These are phyloP conservation scores for Scotopteryx bipunctaria DNA, from an alignment of 2,888 invertebrate species.

Conservation along the genomic window DNA sequence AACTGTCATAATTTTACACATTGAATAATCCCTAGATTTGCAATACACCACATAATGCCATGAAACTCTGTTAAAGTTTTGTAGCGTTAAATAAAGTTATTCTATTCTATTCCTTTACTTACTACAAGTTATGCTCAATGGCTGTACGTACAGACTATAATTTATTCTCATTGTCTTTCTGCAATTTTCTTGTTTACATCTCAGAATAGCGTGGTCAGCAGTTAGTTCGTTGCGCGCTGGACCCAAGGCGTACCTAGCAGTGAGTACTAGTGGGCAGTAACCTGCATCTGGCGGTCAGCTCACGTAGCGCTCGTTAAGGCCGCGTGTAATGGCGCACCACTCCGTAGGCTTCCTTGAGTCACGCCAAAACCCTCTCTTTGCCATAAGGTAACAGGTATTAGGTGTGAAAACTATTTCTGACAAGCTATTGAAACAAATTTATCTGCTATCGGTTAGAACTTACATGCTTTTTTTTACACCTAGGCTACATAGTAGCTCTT, in stretches of 20 bases:
- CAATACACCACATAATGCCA: too few species aligned
- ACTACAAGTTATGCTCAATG: too few species aligned
- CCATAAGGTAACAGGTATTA: slow-evolving; percentile 17
- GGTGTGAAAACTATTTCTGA: slow-evolving; percentile 10
- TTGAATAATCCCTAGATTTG: too few species aligned
- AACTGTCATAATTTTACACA: too few species aligned
- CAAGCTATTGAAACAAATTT: not conserved
- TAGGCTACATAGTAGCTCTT: not conserved
- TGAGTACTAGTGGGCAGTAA: not conserved
- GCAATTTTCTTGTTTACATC: too few species aligned
- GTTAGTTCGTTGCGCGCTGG: not conserved
- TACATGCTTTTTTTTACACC: not conserved
- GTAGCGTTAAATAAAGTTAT: too few species aligned
- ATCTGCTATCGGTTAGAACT: not conserved
- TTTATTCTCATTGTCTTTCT: too few species aligned
- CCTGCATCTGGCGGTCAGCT: slow-evolving; percentile 18
- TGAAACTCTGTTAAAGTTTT: too few species aligned
- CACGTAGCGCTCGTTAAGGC: slow-evolving; percentile 32
- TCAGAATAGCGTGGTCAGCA: not conserved
- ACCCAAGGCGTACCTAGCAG: not conserved
- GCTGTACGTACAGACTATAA: too few species aligned
- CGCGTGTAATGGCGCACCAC: slow-evolving; percentile 24
- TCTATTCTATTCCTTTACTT: too few species aligned
- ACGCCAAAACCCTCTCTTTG: slow-evolving; percentile 21
- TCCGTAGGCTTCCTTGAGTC: slow-evolving; percentile 22